A percentile compares a stretch with the other conserved stretches of the same genome.
Evolutionary conservation across 2,113 vertebrate species (phyloP).

Genomic region (Eonycteris spelaea): DNA sequence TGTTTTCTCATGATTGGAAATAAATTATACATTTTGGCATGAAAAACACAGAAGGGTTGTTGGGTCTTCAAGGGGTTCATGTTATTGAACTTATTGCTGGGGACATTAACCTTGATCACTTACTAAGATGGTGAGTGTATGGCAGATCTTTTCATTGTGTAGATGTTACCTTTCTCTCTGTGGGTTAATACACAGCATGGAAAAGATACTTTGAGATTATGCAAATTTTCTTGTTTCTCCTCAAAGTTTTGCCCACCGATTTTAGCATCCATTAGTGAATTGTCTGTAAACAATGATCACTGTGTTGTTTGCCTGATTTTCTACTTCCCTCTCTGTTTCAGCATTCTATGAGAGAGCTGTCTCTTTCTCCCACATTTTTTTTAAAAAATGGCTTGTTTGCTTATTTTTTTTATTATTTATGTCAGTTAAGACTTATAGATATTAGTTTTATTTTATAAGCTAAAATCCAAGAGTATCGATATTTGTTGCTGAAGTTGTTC

Average conservation of each 20-base stretch:
- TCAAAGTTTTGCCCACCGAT: not conserved
- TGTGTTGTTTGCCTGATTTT: not conserved
- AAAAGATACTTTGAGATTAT: not conserved
- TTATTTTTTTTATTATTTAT: slow-evolving; percentile 1
- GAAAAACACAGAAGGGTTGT: not conserved
- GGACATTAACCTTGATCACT: not conserved
- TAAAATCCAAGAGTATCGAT: not conserved
- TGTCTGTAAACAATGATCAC: not conserved
- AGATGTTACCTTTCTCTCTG: not conserved
- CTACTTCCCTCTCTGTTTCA: not conserved
- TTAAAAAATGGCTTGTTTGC: not conserved
- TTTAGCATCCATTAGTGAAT: not conserved
- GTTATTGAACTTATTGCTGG: not conserved
- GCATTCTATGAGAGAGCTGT: not conserved
- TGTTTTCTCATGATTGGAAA: not conserved
- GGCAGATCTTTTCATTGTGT: not conserved
- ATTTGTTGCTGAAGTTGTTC: not conserved
- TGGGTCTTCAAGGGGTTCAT: rapidly evolving
- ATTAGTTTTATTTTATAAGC: not conserved
- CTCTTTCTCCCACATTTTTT: not conserved
- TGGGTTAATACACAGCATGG: not conserved
- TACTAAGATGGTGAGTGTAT: not conserved
- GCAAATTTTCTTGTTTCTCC: not conserved
- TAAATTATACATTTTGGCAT: not conserved
- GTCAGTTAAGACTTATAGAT: not conserved